phyloP scores from a whole-genome alignment of 2,888 invertebrate genomes.

The Hanleya hanleyi region DNA sequence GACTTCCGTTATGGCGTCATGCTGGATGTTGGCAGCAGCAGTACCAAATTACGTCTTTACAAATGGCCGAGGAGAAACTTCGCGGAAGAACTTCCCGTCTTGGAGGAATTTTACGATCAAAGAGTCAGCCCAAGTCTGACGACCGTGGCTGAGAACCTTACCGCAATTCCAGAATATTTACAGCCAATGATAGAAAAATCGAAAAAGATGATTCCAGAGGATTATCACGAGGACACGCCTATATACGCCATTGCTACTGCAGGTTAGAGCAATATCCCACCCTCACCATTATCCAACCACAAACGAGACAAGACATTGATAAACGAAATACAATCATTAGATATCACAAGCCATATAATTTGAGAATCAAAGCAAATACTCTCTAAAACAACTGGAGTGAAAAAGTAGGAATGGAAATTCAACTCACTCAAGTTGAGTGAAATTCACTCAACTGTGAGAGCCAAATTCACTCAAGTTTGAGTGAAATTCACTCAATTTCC shows the following conservation, averaged over 20 bases:
- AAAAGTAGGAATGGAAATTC: too few relatives aligned
- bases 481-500: too few relatives aligned
- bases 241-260: conserved; percentile 76
- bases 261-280: conserved; percentile 43
- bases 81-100: conserved; percentile 22
- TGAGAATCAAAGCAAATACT: too few relatives aligned
- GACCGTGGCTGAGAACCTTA: conserved; percentile 33
- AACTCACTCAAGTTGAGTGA: too few relatives aligned
- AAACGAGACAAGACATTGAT: too few relatives aligned
- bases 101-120: conserved; percentile 21
- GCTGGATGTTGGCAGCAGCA: conserved; percentile 76
- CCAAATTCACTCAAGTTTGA: too few relatives aligned
- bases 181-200: conserved; percentile 70
- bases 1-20: conserved; percentile 72
- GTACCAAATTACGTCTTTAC: conserved; percentile 75
- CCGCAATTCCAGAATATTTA: conserved; percentile 51
- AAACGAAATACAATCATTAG: too few relatives aligned
- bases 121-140: conserved; percentile 54
- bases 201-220: conserved; percentile 64
- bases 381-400: too few relatives aligned
- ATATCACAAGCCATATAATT: too few relatives aligned
- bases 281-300: too few relatives aligned
- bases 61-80: conserved; percentile 64
- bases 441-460: too few relatives aligned
- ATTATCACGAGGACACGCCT: conserved; percentile 68